Percentiles rank a stretch among this genome's conserved stretches.
phyloP scores from a whole-genome alignment of 2,888 invertebrate species.

The Theretra japonica region DNA sequence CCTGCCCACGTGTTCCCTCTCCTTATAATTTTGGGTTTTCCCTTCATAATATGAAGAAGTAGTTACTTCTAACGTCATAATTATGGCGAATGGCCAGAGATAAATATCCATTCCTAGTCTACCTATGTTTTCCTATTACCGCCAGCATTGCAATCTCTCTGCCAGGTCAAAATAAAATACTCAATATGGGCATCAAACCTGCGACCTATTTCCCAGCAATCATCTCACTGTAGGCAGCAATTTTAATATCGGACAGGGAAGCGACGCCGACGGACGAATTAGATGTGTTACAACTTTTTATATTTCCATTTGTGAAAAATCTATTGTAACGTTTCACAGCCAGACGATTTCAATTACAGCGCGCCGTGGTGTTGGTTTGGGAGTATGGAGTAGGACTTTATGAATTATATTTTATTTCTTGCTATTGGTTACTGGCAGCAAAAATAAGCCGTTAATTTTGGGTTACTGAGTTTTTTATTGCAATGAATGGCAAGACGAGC shows the following conservation, averaged over 20 bases:
- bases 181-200: too few relatives aligned
- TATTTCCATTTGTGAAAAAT: conserved; percentile 72
- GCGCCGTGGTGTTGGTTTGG: conserved; percentile 36
- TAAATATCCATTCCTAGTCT: too few relatives aligned
- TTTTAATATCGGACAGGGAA: conserved; percentile 9
- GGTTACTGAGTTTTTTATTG: too few relatives aligned
- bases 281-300: conserved; percentile 57
- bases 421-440: not conserved
- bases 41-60: too few relatives aligned
- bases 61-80: too few relatives aligned
- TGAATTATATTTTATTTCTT: not conserved
- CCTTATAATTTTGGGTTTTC: too few relatives aligned
- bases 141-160: not conserved
- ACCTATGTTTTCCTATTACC: not conserved
- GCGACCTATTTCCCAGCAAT: not conserved
- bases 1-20: too few relatives aligned
- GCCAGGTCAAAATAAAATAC: not conserved
- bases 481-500: too few relatives aligned
- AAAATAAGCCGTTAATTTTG: too few relatives aligned
- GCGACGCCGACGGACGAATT: conserved; percentile 46
- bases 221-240: not conserved
- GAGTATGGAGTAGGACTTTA: conserved; percentile 46
- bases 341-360: conserved; percentile 75
- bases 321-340: conserved; percentile 67
- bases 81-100: too few relatives aligned